Conservation (phyloP, 1,140 invertebrate species). For the Zaprionus camerounensis region DNA sequence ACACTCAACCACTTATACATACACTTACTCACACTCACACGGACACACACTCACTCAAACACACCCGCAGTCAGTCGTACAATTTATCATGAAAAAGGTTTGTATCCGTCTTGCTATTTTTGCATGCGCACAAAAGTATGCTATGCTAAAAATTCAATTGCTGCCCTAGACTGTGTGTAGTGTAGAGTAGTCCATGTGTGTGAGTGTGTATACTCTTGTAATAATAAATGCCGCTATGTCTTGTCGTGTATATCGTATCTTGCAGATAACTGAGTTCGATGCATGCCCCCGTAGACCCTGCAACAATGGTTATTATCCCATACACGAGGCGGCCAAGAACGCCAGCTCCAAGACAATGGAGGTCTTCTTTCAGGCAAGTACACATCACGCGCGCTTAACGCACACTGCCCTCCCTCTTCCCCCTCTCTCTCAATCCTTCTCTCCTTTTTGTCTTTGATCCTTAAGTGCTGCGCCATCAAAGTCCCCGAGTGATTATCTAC, state of each 20-base stretch:
- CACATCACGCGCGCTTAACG: neutral
- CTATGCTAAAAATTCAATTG: conserved; percentile 34
- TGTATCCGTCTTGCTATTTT: conserved; percentile 49
- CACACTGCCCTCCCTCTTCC: neutral
- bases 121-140: conserved; percentile 63
- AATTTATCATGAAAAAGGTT: conserved; percentile 73
- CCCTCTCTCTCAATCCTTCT: neutral
- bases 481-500: conserved; percentile 45
- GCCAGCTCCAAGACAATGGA: conserved; percentile 93
- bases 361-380: conserved; percentile 87
- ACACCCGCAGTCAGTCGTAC: conserved; percentile 12
- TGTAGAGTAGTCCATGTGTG: conserved; percentile 12
- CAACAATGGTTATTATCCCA: conserved; percentile 94
- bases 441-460: conserved; percentile 31
- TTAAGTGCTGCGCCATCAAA: conserved; percentile 44
- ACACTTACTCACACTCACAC: conserved; percentile 6
- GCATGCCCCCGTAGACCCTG: conserved; percentile 89
- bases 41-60: conserved; percentile 9
- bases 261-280: conserved; percentile 89
- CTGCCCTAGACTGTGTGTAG: conserved; percentile 9
- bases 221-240: conserved; percentile 28
- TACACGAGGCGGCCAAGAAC: conserved; percentile 94
- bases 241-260: conserved; percentile 63
- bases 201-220: conserved; percentile 24
- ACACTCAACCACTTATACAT: neutral